Evolutionary conservation across 2,113 vertebrate genomes (phyloP).

Genomic region (Pterocles orientalis): DNA sequence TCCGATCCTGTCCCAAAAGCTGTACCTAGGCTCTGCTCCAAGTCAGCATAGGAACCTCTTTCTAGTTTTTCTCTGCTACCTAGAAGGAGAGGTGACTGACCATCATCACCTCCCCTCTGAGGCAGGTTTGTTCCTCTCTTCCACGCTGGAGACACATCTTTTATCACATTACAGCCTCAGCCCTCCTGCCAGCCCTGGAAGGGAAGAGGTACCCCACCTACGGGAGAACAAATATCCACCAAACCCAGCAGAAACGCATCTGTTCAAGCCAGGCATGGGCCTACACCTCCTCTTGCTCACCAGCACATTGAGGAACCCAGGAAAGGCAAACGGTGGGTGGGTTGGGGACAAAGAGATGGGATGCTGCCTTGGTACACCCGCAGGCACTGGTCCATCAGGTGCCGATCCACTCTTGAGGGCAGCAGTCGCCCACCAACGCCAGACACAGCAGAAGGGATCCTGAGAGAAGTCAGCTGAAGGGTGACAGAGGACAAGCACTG

Average conservation of each 20-base stretch:
- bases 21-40: background rate
- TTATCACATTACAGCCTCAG: accelerated
- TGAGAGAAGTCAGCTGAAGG: background rate
- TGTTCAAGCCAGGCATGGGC: background rate
- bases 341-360: background rate
- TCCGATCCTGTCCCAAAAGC: background rate
- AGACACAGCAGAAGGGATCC: background rate
- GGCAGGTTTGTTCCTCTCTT: background rate
- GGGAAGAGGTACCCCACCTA: background rate
- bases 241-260: background rate
- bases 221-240: background rate
- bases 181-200: background rate
- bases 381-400: background rate
- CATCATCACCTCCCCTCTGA: background rate
- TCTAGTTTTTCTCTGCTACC: background rate
- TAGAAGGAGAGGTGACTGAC: background rate
- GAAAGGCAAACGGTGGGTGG: background rate
- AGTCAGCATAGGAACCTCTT: background rate
- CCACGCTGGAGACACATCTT: background rate
- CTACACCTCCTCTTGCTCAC: background rate
- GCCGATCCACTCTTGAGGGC: background rate
- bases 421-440: background rate
- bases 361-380: background rate
- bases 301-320: background rate
- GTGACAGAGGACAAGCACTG: background rate